These are phyloP conservation scores for Cisticola juncidis DNA, from an alignment of 2,113 vertebrate species.

Conservation along the genomic window DNA sequence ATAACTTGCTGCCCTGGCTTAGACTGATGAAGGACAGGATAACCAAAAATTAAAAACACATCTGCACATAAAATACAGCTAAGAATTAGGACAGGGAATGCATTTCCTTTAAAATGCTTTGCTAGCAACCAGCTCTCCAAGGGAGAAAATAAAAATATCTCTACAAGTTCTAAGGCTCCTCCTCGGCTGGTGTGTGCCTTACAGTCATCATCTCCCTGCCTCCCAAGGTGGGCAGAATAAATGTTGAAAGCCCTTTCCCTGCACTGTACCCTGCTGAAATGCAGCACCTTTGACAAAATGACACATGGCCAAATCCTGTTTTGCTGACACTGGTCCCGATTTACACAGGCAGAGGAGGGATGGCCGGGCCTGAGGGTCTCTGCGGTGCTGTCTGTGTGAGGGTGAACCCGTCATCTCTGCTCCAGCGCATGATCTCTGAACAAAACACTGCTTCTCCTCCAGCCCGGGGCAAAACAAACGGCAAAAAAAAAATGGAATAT, in stretches of 20 bases:
- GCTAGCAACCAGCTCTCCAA: not conserved
- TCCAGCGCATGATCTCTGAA: not conserved
- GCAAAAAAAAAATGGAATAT: not conserved
- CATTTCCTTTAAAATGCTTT: not conserved
- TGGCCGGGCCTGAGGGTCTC: not conserved
- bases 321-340: not conserved
- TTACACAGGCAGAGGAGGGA: not conserved
- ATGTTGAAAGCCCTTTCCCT: fast-evolving
- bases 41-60: not conserved
- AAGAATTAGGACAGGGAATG: not conserved
- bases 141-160: not conserved
- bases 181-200: fast-evolving
- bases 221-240: not conserved
- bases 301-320: not conserved
- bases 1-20: not conserved
- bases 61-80: not conserved
- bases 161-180: not conserved
- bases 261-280: not conserved
- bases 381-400: fast-evolving
- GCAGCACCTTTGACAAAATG: not conserved
- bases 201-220: not conserved
- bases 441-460: not conserved
- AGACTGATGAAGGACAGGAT: not conserved
- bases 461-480: not conserved
- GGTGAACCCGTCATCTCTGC: not conserved